Percentiles rank a stretch among this genome's conserved stretches.
These are phyloP conservation scores for Nineta flava DNA, from an alignment of 2,888 invertebrate species.

Conservation along the genomic window DNA sequence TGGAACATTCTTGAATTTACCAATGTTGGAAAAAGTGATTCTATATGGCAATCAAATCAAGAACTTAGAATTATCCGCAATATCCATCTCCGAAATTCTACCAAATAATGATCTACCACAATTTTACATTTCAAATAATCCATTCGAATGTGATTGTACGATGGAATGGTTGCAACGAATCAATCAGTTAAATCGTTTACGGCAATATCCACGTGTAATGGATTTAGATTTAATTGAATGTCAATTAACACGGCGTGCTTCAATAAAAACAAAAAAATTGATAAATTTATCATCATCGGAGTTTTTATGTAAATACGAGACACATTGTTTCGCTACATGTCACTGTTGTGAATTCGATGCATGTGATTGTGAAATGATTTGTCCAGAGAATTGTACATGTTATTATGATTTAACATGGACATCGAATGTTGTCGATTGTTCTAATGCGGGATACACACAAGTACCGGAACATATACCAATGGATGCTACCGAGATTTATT, in stretches of 20 bases:
- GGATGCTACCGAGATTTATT: constrained; percentile 77
- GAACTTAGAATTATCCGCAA: constrained; percentile 53
- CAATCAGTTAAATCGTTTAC: constrained; percentile 53
- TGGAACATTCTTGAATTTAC: constrained; percentile 54
- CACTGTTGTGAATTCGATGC: constrained; percentile 84
- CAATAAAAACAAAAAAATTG: constrained; percentile 44
- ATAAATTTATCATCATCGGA: constrained; percentile 55
- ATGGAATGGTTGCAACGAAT: constrained; percentile 76
- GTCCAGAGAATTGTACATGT: constrained; percentile 72
- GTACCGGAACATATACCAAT: constrained; percentile 71
- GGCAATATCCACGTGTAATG: constrained; percentile 62
- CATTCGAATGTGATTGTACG: constrained; percentile 70
- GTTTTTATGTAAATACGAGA: constrained; percentile 66
- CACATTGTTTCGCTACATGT: constrained; percentile 72
- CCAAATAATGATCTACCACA: constrained; percentile 55
- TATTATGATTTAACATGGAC: constrained; percentile 78
- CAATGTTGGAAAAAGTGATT: constrained; percentile 57
- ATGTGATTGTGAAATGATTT: constrained; percentile 84
- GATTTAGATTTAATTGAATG: constrained; percentile 67
- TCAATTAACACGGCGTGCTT: constrained; percentile 49
- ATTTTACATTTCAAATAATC: constrained; percentile 69
- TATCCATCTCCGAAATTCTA: constrained; percentile 47
- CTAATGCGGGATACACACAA: constrained; percentile 52
- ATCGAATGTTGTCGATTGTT: constrained; percentile 73
- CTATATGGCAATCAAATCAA: constrained; percentile 57